Base-by-base conservation (phyloP, 2,888 invertebrate genomes). In the Aelia acuminata region DNA sequence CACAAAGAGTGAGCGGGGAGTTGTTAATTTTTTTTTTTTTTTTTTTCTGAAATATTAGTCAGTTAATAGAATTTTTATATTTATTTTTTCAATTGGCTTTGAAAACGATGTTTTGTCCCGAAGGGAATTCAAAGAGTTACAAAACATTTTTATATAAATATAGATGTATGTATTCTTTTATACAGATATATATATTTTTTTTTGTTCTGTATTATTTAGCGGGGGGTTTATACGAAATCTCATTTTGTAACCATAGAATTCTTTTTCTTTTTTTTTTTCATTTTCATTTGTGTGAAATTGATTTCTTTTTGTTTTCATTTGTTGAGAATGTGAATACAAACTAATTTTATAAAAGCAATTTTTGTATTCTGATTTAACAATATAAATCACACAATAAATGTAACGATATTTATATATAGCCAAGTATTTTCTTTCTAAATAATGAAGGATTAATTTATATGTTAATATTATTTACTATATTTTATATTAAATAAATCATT, bases 1-100 rank as follows among this genome's bases (percentile, higher is more conserved):
- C 80, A 80, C 80, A 80, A 80, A 80, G 80, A 80, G n/a, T 80
- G 80, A n/a, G 80, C 22, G 80, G 80, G 43, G 80, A 80, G 43
- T 80, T 80, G 80, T 80, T 80, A 80, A 80, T 80, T 43, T 80
- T 35, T 70, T 70, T 26, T 57, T n/a, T 53, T 53, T 75, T 57
- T 57, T 63, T 63, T 75, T 80, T 80, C 75, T 75, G 75, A 75
- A 75, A 75, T 75, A 75, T 75, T 39, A 75, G 75, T 75, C 75
- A 75, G 75, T 75, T 75, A 75, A 75, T 75, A 75, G 75, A 75
- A 39, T 75, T 75, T 75, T 75, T 75, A 75, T 39, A 75, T 75
- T 75, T 75, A 75, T 75, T 75, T 75, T 75, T 75, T 75, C 75
- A 75, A 75, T 75, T 75, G 43, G 39, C 75, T 75, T 75, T 75